phyloP scores from a whole-genome alignment of 2,888 invertebrate genomes.

The Spisula solida region DNA sequence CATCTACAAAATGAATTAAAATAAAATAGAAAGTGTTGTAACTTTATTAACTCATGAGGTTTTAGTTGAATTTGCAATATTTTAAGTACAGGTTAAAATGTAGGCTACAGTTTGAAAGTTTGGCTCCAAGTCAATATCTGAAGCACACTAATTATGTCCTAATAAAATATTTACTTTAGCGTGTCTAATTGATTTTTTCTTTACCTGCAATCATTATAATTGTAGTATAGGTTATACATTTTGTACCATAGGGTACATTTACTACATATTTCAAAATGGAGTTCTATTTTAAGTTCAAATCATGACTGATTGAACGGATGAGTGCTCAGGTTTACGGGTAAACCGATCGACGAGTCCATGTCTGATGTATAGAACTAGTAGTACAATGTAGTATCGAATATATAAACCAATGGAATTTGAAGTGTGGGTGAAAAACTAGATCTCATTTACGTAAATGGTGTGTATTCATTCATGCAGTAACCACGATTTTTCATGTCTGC shows the following conservation, averaged over 20 bases:
- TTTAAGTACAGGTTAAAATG: too few species aligned
- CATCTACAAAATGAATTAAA: too few species aligned
- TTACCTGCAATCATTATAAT: background rate
- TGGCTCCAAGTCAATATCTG: too few species aligned
- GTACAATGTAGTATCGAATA: background rate
- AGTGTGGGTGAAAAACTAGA: background rate
- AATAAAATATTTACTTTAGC: too few species aligned
- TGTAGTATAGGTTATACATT: too few species aligned
- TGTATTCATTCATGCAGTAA: background rate
- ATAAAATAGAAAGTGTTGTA: too few species aligned
- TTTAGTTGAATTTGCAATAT: too few species aligned
- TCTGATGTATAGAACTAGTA: background rate
- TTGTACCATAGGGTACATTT: too few species aligned
- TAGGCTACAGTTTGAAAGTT: too few species aligned
- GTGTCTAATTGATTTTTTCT: background rate
- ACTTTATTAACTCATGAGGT: too few species aligned
- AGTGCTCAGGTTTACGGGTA: slow-evolving; percentile 7
- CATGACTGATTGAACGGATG: slow-evolving; percentile 30
- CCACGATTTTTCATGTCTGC: background rate
- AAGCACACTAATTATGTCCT: too few species aligned
- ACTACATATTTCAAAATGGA: slow-evolving; percentile 3
- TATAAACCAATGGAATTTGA: background rate
- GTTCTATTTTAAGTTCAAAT: slow-evolving; percentile 41
- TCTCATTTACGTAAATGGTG: background rate
- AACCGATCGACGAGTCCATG: background rate